Evolutionary conservation across 2,888 invertebrate species (phyloP), one percentile per base, ranked within the genome.

Genomic region (Dicroscelio sp.): DNA sequence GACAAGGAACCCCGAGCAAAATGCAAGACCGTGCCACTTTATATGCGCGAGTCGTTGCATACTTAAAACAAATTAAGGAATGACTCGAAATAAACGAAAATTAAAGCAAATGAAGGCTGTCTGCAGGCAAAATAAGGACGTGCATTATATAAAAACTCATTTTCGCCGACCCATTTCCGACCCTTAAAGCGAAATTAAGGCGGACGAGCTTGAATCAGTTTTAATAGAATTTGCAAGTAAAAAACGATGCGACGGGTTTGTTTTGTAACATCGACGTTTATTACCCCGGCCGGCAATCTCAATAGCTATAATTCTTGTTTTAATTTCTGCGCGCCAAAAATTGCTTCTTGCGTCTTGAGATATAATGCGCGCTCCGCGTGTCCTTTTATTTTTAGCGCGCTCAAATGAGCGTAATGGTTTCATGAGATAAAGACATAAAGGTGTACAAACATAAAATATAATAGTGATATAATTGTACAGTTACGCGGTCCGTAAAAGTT

Each of bases 1-100:
- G n/a, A n/a, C n/a, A n/a, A n/a, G n/a, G n/a, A n/a, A n/a, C n/a
- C n/a, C n/a, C n/a, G n/a, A n/a, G n/a, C n/a, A n/a, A n/a, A n/a
- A n/a, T n/a, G n/a, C 38, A 38, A 38, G 38, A 38, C 38, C 12
- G 38, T 10, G 27, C 25, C 35, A 67, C 86, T 86, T 86, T 69
- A 58, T 58, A 86, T 86, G 69, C 69, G 69, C 38, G 78, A 71
- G 69, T 79, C 48, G 78, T 71, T 79, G 79, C 79, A 79, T 79
- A 79, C 79, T 86, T 86, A 71, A 86, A 71, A 71, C 60, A 79
- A 86, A 86, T 86, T 86, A 86, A 60, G 71, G 78, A 78, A 86
- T 71, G 27, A 73, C 33, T 27, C 31, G 73, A 80, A 80, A 79
- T 79, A 73, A 79, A 80, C 73, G 65, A 86, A 86, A 86, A 86